Percentiles rank a stretch among this genome's conserved stretches.
phyloP scores from a whole-genome alignment of 30 jellyfish, hydroid and myxozoan species.

The Hydra vulgaris region DNA sequence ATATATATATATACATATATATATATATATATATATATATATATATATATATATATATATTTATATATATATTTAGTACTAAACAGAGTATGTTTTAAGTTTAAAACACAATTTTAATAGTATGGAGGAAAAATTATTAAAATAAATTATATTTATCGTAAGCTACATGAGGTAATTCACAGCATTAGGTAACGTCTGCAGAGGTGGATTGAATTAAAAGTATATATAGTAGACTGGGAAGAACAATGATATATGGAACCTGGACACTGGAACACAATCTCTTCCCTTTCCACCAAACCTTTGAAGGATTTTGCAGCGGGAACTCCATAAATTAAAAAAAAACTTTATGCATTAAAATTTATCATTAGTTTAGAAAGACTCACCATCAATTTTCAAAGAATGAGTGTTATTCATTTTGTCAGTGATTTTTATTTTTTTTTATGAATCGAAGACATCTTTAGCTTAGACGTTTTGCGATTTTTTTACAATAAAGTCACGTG shows the following conservation, averaged over 20 bases:
- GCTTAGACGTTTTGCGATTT: neutral
- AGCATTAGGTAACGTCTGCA: neutral
- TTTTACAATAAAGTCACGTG: neutral
- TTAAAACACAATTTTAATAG: too few species aligned
- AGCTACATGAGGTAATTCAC: neutral
- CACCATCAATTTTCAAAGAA: conserved; percentile 31
- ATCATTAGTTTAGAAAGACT: neutral
- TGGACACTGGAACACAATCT: conserved; percentile 47
- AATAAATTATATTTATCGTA: neutral
- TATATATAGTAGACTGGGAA: conserved; percentile 20
- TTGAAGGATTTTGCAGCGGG: conserved; percentile 5
- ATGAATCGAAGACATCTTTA: conserved; percentile 4
- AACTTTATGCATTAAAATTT: neutral
- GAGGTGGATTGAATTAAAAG: neutral
- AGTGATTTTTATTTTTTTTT: conserved; percentile 4
- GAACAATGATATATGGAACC: conserved; percentile 11
- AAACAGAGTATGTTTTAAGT: neutral
- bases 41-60: too few species aligned
- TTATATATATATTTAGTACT: neutral
- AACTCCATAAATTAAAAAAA: neutral
- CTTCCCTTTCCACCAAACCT: conserved; percentile 35
- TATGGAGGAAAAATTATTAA: neutral
- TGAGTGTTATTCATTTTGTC: neutral
- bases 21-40: too few species aligned
- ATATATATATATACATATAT: too few species aligned